Evolutionary conservation across 2,888 invertebrate species (phyloP).

Genomic region (Euplexia lucipara): DNA sequence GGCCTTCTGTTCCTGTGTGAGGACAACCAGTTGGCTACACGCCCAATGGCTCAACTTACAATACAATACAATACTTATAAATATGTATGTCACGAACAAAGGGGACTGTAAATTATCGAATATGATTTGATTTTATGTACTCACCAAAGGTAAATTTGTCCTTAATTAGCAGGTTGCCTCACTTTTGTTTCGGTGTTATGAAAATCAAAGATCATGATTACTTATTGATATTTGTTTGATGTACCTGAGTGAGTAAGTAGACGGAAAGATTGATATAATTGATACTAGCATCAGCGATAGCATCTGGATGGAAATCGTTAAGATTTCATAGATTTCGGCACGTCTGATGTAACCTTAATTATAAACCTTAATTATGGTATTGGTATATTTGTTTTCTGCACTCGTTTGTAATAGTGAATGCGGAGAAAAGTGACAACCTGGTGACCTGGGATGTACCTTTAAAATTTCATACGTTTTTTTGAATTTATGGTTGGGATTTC

Average conservation of each 20-base stretch:
- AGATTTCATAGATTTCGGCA: constrained; percentile 30
- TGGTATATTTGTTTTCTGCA: constrained; percentile 6
- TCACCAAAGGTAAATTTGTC: not conserved
- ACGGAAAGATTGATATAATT: constrained; percentile 29
- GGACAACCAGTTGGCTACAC: no score
- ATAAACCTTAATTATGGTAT: no score
- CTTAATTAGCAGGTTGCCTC: not conserved
- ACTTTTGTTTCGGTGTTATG: constrained; percentile 7
- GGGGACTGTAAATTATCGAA: not conserved
- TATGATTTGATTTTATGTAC: constrained; percentile 3
- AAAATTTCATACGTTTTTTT: no score
- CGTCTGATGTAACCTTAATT: constrained; percentile 31
- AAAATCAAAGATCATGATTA: constrained; percentile 39
- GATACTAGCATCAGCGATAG: constrained; percentile 27
- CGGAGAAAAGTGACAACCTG: no score
- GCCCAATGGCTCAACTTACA: no score
- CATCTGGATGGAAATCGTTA: constrained; percentile 44
- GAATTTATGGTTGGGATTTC: no score
- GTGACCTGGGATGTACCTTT: no score
- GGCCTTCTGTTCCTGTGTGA: not conserved
- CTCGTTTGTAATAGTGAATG: no score
- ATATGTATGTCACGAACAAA: not conserved
- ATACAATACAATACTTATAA: no score
- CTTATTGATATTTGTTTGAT: constrained; percentile 11
- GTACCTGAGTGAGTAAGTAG: constrained; percentile 1